Conservation (phyloP, 2,113 vertebrate genomes). For the Perognathus longimembris region DNA sequence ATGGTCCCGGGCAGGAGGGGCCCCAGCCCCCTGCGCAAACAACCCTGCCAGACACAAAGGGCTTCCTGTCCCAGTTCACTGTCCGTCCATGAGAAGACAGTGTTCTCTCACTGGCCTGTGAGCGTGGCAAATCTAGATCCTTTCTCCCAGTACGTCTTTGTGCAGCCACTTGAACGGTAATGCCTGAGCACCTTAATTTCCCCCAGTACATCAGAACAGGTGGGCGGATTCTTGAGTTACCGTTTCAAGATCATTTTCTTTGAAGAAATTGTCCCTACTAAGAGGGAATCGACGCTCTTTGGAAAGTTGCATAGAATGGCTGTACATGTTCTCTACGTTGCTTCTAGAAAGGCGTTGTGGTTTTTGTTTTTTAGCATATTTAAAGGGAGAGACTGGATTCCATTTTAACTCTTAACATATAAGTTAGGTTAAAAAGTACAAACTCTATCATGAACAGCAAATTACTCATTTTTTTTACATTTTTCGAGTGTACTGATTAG, state of each 20-base stretch:
- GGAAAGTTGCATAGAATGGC: not conserved
- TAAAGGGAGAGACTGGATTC: not conserved
- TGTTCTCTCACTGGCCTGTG: too few species aligned
- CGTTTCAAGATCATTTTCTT: slow-evolving; percentile 12
- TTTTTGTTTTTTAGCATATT: not conserved
- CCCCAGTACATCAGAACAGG: too few species aligned
- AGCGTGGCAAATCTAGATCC: too few species aligned
- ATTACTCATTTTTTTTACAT: too few species aligned
- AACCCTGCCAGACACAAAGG: too few species aligned
- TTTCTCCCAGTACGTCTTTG: too few species aligned
- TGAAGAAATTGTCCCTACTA: not conserved
- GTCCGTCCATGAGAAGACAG: rapidly evolving
- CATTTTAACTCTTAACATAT: not conserved
- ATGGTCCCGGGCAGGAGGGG: not conserved
- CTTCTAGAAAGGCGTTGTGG: not conserved
- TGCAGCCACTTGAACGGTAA: too few species aligned
- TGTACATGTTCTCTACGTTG: not conserved
- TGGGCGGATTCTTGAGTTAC: not conserved
- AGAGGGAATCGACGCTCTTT: not conserved
- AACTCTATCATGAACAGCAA: not conserved
- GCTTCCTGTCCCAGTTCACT: too few species aligned
- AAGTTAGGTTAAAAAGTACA: not conserved
- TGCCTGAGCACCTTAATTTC: too few species aligned
- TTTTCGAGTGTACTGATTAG: too few species aligned
- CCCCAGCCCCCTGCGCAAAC: too few species aligned